Base-by-base conservation (phyloP, 1,140 invertebrate species). In the Mycetomoellerius zeteki region DNA sequence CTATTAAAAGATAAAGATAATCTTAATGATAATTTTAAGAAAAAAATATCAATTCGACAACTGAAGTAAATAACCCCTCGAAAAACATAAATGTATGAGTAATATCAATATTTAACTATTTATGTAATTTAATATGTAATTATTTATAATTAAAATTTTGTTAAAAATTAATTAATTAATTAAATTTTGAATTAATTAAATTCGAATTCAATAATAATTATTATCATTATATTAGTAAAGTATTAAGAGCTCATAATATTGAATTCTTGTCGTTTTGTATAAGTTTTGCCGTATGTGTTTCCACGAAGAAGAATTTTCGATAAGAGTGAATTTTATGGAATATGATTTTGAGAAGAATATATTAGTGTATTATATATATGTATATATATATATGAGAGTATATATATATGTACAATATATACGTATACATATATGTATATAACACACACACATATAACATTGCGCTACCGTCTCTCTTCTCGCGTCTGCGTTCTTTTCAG, bases 301-400 rank as follows among this genome's bases (percentile, higher is more conserved):
- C 24, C 1, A 24, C 2, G 24, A 21, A 50, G n/a, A 81, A 56
- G 37, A 84, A 75, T 84, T 60, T 58, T 30, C 56, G 43, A 84
- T 75, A 75, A 84, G 80, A 84, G 80, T 62, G 69, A 84, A 84
- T 84, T 73, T 43, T 24, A 37, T 7, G 52, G 33, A 60, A 82
- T 73, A 62, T 84, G 33, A 56, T 81, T 81, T 72, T 43, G 19
- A 84, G 54, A 75, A 73, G 67, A 73, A 82, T 82, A 50, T 21
- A 58, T 60, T 84, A 84, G 47, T 84, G 24, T 50, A 84, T 60
- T 72, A 73, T 47, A 14, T 82, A 47, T n/a, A 52, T 60, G 8
- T 4, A 7, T 4, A 16, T 65, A 43, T 10, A 12, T 10, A 47
- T n/a, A 52, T 60, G 21, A 73, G 21, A 43, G 8, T 4, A 7